Base-by-base conservation (phyloP, 2,113 vertebrate species). In the Poeciliopsis occidentalis region DNA sequence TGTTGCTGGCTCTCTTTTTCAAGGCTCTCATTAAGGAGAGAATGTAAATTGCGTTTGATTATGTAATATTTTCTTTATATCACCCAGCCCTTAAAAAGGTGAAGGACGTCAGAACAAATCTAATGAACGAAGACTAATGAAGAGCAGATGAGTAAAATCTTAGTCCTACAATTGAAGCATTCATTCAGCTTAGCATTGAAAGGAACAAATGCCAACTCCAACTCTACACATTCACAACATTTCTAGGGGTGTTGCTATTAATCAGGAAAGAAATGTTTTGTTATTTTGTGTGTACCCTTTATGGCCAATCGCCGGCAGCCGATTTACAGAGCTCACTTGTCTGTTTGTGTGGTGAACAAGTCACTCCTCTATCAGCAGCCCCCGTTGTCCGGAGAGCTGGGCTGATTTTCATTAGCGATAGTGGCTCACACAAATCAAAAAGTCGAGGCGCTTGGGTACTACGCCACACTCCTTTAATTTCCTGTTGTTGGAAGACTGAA, bases 371-470 rank as follows among this genome's bases (percentile, higher is more conserved):
- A 87, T 87, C 87, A 66, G 81, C 60, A 22, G 69, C 68, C 27
- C 65, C 81, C 57, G 85, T 85, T 85, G 87, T 91, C 82, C 85
- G 47, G 76, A 83, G 87, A 51, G 11, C 82, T 12, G 71, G 37
- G 54, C 81, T 85, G 91, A 92, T 92, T 90, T 91, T 90, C 91
- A 91, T 91, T 88, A 89, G 85, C 69, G 91, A 92, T 91, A 92
- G 84, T 74, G 13, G 29, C 84, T 69, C 67, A 64, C 81, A 80
- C 85, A 87, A 90, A 90, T 88, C 85, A 89, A 78, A 86, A 77
- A 80, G 85, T 76, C 8, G 78, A 76, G 86, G 69, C 76, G 79
- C 81, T 76, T 61, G 31, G 87, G 82, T 79, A 61, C 71, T 39
- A 44, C 61, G 73, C 79, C 83, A 75, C 68, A 34, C 87, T 82